Percentiles rank a stretch among this genome's conserved stretches.
Conservation (phyloP, 2,113 vertebrate genomes). For the Phodopus roborovskii region DNA sequence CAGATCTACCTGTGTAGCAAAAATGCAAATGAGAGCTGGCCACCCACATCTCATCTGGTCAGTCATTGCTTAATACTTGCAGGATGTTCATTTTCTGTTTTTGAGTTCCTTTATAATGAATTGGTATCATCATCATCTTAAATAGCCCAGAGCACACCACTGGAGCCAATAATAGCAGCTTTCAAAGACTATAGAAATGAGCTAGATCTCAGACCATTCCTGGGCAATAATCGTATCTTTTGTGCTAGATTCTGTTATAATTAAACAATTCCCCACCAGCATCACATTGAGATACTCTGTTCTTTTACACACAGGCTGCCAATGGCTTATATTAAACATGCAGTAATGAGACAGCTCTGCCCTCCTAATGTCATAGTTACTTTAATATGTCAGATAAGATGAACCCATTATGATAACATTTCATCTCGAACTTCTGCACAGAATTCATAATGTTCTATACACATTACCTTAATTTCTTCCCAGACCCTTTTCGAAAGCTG, state of each 20-base stretch:
- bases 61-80: neutral
- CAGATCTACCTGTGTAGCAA: neutral
- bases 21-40: neutral
- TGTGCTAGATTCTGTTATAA: constrained; percentile 70
- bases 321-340: constrained; percentile 79
- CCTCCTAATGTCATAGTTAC: constrained; percentile 79
- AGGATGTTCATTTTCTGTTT: neutral
- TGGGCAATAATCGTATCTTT: constrained; percentile 59
- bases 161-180: constrained; percentile 10
- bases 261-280: constrained; percentile 75
- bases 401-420: constrained; percentile 61
- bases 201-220: constrained; percentile 60
- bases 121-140: neutral
- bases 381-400: constrained; percentile 80
- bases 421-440: constrained; percentile 44
- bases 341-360: constrained; percentile 78
- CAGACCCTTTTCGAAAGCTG: neutral
- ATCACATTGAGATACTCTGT: constrained; percentile 71
- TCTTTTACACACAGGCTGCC: constrained; percentile 75
- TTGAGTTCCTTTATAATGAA: neutral
- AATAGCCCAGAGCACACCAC: neutral
- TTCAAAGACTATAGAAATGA: constrained; percentile 58
- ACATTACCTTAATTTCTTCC: neutral
- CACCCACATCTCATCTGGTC: neutral
- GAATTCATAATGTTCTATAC: constrained; percentile 15